Conservation (phyloP, 2,797 vertebrate species). For the Anabacerthia variegaticeps region DNA sequence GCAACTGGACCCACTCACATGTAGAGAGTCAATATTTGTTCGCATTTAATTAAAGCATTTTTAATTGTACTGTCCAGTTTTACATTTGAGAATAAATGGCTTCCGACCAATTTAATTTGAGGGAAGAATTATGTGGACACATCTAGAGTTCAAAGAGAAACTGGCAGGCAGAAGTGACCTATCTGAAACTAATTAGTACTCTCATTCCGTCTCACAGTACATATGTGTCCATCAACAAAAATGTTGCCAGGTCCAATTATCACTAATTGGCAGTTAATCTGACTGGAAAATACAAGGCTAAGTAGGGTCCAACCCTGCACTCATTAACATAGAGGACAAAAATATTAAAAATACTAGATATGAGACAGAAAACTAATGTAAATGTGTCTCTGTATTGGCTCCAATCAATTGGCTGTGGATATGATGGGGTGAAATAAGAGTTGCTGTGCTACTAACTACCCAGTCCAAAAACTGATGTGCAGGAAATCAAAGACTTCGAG, state of each 20-base stretch:
- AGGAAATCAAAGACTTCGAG: not conserved
- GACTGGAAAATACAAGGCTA: not conserved
- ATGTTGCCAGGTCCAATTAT: constrained; percentile 4
- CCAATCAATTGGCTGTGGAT: not conserved
- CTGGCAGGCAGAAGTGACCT: not conserved
- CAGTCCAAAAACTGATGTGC: not conserved
- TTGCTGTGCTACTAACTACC: not conserved
- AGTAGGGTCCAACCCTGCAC: not conserved
- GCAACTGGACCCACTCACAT: not conserved
- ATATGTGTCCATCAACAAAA: not conserved
- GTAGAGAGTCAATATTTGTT: not conserved
- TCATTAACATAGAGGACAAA: not conserved
- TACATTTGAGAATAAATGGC: not conserved
- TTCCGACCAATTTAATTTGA: not conserved
- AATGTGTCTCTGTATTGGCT: not conserved
- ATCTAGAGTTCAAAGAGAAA: not conserved
- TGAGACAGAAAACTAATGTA: not conserved
- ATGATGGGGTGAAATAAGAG: not conserved
- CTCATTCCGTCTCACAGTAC: not conserved
- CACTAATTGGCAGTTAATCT: constrained; percentile 21
- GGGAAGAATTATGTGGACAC: not conserved
- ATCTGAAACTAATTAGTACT: constrained; percentile 17
- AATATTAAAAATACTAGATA: not conserved
- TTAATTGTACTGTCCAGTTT: not conserved
- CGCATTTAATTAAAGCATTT: not conserved